These are phyloP conservation scores for Odobenus rosmarus DNA, from an alignment of 2,113 vertebrate genomes.

Conservation along the genomic window DNA sequence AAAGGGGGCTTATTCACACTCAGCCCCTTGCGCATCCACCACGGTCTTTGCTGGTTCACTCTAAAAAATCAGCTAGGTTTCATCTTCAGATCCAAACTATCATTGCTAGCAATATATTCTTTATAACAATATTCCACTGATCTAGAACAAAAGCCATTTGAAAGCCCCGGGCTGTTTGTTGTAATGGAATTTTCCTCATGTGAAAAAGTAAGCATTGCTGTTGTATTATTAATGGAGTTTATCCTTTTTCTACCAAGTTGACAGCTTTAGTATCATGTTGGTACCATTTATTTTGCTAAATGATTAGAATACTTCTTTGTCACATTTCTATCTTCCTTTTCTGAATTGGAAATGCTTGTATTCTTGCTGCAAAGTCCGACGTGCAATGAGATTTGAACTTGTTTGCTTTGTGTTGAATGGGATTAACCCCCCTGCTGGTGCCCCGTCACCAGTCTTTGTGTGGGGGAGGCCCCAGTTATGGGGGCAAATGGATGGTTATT, in stretches of 20 bases:
- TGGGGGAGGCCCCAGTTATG: slow-evolving; percentile 60
- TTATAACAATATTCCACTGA: slow-evolving; percentile 62
- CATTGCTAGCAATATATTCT: slow-evolving; percentile 64
- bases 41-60: background rate
- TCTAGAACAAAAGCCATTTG: slow-evolving; percentile 68
- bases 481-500: slow-evolving; percentile 84
- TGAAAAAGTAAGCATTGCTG: slow-evolving; percentile 64
- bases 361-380: slow-evolving; percentile 74
- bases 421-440: slow-evolving; percentile 77
- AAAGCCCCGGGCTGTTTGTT: slow-evolving; percentile 70
- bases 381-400: slow-evolving; percentile 83
- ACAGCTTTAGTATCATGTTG: slow-evolving; percentile 74
- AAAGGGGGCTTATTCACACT: background rate
- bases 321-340: slow-evolving; percentile 69
- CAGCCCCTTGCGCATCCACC: background rate
- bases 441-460: slow-evolving; percentile 73
- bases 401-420: slow-evolving; percentile 83
- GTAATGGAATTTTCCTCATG: slow-evolving; percentile 78
- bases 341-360: slow-evolving; percentile 53
- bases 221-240: slow-evolving; percentile 77
- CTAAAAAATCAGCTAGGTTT: background rate
- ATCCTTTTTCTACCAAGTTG: slow-evolving; percentile 63
- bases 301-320: slow-evolving; percentile 60
- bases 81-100: slow-evolving; percentile 54
- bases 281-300: slow-evolving; percentile 63